Base-by-base conservation (phyloP, 2,797 vertebrate genomes). In the Yasuhikotakia modesta region DNA sequence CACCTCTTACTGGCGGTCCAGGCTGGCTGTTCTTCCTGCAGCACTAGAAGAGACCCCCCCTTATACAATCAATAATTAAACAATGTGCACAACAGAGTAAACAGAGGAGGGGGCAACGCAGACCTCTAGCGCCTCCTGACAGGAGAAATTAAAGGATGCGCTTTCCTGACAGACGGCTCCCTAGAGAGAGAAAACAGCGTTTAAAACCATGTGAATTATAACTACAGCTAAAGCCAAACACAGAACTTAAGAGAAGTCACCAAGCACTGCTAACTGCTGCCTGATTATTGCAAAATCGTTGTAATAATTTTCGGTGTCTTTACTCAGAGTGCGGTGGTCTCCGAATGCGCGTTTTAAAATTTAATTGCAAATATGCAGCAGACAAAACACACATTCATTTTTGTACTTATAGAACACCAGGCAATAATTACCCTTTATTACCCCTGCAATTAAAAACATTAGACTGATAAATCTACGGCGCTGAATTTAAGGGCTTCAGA, bases 51-150 rank as follows among this genome's bases (percentile, higher is more conserved):
- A 83, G 81, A 75, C 84, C 72, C 82, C 39, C 39, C 39, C 39
- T 86, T 86, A 82, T 88, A 88, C 82, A 87, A 89, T 87, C 90
- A 90, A 91, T 92, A 92, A 92, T 90, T 90, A 88, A 90, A 91
- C 89, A 87, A 90, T 87, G 87, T 87, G 83, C 78, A 82, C 82
- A 73, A 82, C 80, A 79, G 85, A 79, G 80, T 79, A 73, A 85
- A 84, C 72, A 83, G 79, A 73, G 68, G 50, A 55, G 60, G 70
- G 39, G 46, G 53, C 80, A 64, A 72, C 71, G 74, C 52, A 71
- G 65, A 16, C 30, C 53, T 70, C 21, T 69, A 45, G 48, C 76
- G 61, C 68, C 65, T 50, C 57, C 84, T 78, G 80, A 79, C 67
- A 80, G 60, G 63, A 57, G 67, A 74, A 76, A 81, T 83, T 70